Conservation (phyloP, 2,113 vertebrate species). For the Scytalopus superciliaris region DNA sequence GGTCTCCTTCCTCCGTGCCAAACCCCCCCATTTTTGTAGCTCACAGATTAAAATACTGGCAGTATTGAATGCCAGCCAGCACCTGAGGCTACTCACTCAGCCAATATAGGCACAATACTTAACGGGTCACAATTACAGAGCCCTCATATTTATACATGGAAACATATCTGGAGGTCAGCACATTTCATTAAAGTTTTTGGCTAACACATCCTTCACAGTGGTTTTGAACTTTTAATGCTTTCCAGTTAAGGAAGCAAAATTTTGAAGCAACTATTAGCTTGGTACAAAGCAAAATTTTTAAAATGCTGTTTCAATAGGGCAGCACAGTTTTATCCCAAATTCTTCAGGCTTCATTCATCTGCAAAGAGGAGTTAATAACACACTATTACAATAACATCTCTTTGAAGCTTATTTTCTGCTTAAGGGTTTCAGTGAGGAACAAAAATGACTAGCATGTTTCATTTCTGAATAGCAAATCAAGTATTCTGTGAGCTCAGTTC, state of each 20-base stretch:
- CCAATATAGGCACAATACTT: neutral
- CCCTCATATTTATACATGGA: neutral
- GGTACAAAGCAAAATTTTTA: neutral
- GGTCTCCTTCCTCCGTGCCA: neutral
- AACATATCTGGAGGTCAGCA: neutral
- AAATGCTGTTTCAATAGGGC: neutral
- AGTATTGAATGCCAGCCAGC: neutral
- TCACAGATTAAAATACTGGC: neutral
- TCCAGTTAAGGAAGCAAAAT: neutral
- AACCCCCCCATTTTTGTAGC: neutral
- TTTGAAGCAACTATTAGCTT: neutral
- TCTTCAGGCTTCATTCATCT: neutral
- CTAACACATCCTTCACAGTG: neutral
- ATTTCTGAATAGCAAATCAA: neutral
- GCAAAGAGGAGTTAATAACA: neutral
- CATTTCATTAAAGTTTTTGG: constrained; percentile 10
- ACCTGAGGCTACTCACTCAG: constrained; percentile 15
- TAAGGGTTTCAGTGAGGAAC: neutral
- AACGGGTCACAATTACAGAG: constrained; percentile 7
- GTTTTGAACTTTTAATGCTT: neutral
- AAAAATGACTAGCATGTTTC: neutral
- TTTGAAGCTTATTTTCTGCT: neutral
- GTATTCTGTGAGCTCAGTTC: neutral
- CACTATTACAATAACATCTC: neutral
- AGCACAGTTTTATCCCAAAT: neutral